Base-by-base conservation (phyloP, 2,888 invertebrate genomes). In the Machimus atricapillus region DNA sequence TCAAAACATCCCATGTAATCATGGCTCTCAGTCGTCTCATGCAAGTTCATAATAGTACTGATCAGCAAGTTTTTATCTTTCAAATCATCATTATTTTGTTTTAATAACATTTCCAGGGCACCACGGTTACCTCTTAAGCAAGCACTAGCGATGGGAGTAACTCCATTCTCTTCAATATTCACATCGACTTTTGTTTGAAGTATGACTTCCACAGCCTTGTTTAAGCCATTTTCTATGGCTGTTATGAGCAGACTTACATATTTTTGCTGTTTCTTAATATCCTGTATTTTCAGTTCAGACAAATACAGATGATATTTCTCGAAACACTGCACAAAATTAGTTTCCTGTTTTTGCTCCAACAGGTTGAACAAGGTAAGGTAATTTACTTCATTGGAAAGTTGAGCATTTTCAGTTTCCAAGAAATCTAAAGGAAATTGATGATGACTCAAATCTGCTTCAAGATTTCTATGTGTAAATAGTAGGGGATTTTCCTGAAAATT, bases 1-100 rank as follows among this genome's bases (percentile, higher is more conserved):
- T 94, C 93, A 87, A 96, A 93, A 91, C 96, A 96, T 87, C 93
- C 94, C 82, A 94, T 92, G 88, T 94, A 94, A 90, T 95, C 93
- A 8, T 93, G 92, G 85, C 12, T 40, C 8, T 85, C 12, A 1
- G n/a, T 14, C 5, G 58, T 27, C 37, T 91, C 91, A 87, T 94
- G 93, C 90, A 94, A 92, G 82, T 94, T 94, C 89, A 93, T 93
- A 34, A 95, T 93, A 3, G 94, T 93, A 12, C 93, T 93, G 90
- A 94, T 95, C 3, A 95, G 90, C 7, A 94, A 93, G 43, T 46
- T 46, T 14, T 46, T 46, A 12, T 94, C 93, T 87, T 94, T 91
- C 34, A 93, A 90, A 88, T 93, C 94, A 87, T 94, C 93, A 91
- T 93, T 87, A 90, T 93, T 89, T 92, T 93, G 90, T 93, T 93